Base-by-base conservation (phyloP, 2,797 vertebrate species). In the Antennarius maculatus region DNA sequence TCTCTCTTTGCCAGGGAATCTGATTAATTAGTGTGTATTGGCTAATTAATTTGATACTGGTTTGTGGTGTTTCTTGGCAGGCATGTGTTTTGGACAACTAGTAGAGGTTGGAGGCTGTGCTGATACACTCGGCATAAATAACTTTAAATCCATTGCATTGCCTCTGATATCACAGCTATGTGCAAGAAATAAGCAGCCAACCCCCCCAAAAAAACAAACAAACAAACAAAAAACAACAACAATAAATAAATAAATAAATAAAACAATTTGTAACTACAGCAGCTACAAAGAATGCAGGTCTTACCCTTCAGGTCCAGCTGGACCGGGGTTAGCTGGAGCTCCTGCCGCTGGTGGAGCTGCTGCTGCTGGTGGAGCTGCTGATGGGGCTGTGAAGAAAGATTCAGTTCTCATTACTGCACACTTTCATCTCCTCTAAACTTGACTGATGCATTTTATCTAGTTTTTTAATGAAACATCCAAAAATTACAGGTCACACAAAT, bases 271-370 rank as follows among this genome's bases (percentile, higher is more conserved):
- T 16, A 67, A 46, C 0, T 23, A 23, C 5, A 47, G 6, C 51
- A 43, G 23, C 15, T 27, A 34, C 2, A 0, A 5, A 15, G 17
- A 39, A 9, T 10, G 9, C 10, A 51, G 28, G 42, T 61, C 81
- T 88, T 85, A 93, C 92, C 86, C 83, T 4, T 92, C 87, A 59
- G 82, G 61, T 56, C 53, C 82, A 53, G 74, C 49, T 69, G 85
- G 79, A 23, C 42, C 61, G 0, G 78, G 71, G 54, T 89, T 76
- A 15, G 80, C 34, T 29, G 78, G 67, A 37, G 69, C 58, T 0
- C 76, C 17, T 0, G 66, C 59, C 0, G 84, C 28, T 0, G 74
- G 29, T 0, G 61, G 11, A 0, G 60, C 31, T 0, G 83, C 41
- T 0, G 47, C 57, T 0, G 86, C 50, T 0, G 56, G 46, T 0